Base-by-base conservation (phyloP, 2,797 vertebrate species). In the Scleropages formosus region DNA sequence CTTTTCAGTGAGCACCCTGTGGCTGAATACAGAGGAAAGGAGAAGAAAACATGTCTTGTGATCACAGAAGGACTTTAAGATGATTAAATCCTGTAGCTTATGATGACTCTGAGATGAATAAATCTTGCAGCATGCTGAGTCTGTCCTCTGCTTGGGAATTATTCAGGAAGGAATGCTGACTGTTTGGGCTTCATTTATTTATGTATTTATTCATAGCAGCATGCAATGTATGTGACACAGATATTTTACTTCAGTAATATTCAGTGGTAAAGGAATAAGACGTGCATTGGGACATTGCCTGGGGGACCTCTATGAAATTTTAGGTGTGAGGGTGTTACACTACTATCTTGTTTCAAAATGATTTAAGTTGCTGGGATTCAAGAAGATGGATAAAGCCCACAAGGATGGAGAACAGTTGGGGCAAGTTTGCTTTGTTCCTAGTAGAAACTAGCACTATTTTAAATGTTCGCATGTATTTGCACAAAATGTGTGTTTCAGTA, bases 171-270 rank as follows among this genome's bases (percentile, higher is more conserved):
- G 31, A 39, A 39, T 39, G 12, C 47, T 69, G 46, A 22, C 13
- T 53, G 47, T 51, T 44, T 15, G 9, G 22, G 22, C 67, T 67
- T 69, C 69, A 69, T 49, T 69, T 44, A 26, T 69, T 69, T 15
- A 53, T 53, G 46, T 10, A 20, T 69, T 69, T 69, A 51, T 51
- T 53, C 12, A 26, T 49, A 53, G 67, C 53, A 20, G 20, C 44
- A 69, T 20, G 51, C 20, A 69, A n/a, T n/a, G n/a, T 69, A 22
- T 53, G 67, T 13, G 67, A 69, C 67, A 53, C 67, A 69, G 47
- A 69, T 69, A 53, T 49, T 69, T 22, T 53, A 16, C 27, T 69
- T 69, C 2, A 39, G 31, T 39, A 20, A 69, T 69, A 68, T 39
- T 66, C 15, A 16, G 44, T 44, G 15, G 10, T 65, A 49, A 7